phyloP scores from a whole-genome alignment of 2,113 vertebrate species.

The Chloropsis cyanopogon region DNA sequence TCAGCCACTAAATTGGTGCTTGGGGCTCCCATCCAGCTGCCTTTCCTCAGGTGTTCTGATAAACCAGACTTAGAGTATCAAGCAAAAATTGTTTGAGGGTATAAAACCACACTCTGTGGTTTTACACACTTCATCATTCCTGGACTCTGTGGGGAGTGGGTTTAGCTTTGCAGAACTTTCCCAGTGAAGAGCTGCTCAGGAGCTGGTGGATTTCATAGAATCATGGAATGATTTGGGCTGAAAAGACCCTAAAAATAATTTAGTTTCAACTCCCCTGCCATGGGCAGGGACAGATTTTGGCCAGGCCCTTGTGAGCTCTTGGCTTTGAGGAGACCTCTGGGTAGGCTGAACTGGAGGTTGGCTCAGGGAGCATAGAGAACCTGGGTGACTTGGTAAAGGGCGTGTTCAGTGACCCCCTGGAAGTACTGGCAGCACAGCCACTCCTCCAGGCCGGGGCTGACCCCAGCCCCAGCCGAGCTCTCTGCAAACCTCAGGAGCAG shows the following conservation, averaged over 20 bases:
- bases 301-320: fast-evolving
- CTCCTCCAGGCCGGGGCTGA: conserved; percentile 69
- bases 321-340: background rate
- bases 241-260: background rate
- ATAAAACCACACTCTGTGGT: background rate
- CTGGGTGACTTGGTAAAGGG: conserved; percentile 29
- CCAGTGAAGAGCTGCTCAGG: background rate
- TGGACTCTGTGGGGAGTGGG: background rate
- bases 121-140: background rate
- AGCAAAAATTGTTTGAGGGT: background rate
- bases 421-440: conserved; percentile 80
- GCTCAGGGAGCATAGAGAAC: conserved; percentile 11
- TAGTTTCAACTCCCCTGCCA: fast-evolving
- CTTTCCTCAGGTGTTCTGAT: background rate
- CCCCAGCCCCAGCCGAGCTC: background rate
- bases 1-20: background rate
- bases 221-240: background rate
- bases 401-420: conserved; percentile 51
- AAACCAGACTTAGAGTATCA: background rate
- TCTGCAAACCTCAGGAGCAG: conserved; percentile 79
- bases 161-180: background rate
- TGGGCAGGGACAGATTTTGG: background rate
- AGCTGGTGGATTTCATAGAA: background rate
- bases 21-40: background rate
- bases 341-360: background rate